Evolutionary conservation across 2,888 invertebrate genomes (phyloP).

Genomic region (Amiota communis): DNA sequence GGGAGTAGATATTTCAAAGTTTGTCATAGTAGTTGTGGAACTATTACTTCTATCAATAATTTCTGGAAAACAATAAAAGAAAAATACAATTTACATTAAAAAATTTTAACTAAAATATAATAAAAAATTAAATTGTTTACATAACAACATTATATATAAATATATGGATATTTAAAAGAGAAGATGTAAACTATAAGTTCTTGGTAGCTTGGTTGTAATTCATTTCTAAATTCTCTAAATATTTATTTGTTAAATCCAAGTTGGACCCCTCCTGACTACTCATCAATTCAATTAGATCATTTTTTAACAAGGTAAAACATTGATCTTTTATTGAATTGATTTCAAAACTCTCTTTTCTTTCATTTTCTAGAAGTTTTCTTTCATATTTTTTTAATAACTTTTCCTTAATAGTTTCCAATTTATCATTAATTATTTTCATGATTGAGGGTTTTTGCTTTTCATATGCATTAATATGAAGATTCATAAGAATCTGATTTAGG

Average conservation of each 20-base stretch:
- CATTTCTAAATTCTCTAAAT: slow-evolving; percentile 41
- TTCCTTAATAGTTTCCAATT: slow-evolving; percentile 24
- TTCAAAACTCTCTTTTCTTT: slow-evolving; percentile 14
- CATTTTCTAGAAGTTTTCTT: slow-evolving; percentile 19
- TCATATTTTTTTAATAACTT: slow-evolving; percentile 44
- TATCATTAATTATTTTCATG: slow-evolving; percentile 29
- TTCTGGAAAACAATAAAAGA: slow-evolving; percentile 57
- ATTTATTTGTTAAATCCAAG: slow-evolving; percentile 27
- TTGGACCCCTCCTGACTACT: background rate
- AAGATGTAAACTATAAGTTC: slow-evolving; percentile 7
- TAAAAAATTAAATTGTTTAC: slow-evolving; percentile 10
- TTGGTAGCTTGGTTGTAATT: slow-evolving; percentile 39
- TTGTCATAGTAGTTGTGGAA: slow-evolving; percentile 40
- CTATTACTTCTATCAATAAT: slow-evolving; percentile 56
- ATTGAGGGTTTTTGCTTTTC: slow-evolving; percentile 2
- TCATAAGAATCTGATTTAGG: slow-evolving; percentile 36
- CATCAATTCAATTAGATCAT: background rate
- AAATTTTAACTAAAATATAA: background rate
- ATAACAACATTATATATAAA: no score
- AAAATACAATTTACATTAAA: slow-evolving; percentile 11
- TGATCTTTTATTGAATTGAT: slow-evolving; percentile 27
- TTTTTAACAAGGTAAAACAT: slow-evolving; percentile 46
- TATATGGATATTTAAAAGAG: no score
- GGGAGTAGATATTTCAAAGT: slow-evolving; percentile 39
- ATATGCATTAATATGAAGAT: slow-evolving; percentile 21